Evolutionary conservation across 92 coral and sea anemone genomes (phyloP).

Genomic region (Epizoanthus scotinus): DNA sequence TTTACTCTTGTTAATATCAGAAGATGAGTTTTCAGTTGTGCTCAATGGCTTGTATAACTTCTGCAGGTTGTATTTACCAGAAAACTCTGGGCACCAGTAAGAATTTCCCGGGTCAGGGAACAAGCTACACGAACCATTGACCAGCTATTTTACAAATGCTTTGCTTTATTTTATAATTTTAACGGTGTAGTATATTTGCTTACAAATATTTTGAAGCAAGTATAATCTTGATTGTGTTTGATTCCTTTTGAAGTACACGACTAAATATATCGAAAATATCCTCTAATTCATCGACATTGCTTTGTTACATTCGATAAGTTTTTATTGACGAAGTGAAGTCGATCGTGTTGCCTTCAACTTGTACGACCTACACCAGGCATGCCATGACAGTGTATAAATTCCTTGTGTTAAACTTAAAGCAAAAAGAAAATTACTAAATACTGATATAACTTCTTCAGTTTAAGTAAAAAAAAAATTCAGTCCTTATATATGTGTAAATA

Average conservation of each 20-base stretch:
- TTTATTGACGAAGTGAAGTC: no score
- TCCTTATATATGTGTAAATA: no score
- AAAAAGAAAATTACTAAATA: no score
- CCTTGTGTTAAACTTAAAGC: no score
- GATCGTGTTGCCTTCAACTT: no score
- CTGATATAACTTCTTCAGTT: not conserved
- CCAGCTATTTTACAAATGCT: not conserved
- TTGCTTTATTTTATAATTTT: not conserved
- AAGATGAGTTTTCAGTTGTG: not conserved
- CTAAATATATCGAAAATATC: no score
- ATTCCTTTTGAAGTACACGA: slow-evolving; percentile 1
- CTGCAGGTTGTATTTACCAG: slow-evolving; percentile 18
- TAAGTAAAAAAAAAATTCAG: not conserved
- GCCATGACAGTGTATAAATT: no score
- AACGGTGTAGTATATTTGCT: no score
- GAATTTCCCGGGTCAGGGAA: slow-evolving; percentile 41
- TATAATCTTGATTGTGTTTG: slow-evolving; percentile 21
- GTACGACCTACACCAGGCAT: no score
- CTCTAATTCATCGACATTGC: no score
- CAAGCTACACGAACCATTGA: not conserved
- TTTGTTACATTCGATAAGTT: no score
- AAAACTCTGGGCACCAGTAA: slow-evolving; percentile 10
- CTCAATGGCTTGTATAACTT: slow-evolving; percentile 25
- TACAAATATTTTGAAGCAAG: not conserved
- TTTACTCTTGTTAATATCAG: not conserved